These are phyloP conservation scores for Agonopterix heracliana DNA, from an alignment of 2,888 invertebrate genomes.

Conservation along the genomic window DNA sequence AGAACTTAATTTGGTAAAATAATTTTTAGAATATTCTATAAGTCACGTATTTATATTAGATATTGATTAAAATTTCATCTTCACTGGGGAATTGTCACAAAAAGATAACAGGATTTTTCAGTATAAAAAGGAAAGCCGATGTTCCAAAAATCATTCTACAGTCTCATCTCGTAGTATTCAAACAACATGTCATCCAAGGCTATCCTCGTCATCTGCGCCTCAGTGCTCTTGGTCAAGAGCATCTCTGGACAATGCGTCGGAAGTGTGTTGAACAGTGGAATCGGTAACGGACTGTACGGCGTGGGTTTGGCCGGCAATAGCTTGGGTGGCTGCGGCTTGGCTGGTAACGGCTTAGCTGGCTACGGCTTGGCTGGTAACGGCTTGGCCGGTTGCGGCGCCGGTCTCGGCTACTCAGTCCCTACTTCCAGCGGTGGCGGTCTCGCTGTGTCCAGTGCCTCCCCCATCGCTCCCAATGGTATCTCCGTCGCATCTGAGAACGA, in stretches of 20 bases:
- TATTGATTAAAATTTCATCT: not conserved
- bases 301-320: conserved; percentile 4
- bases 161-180: conserved; percentile 24
- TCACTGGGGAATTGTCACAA: not conserved
- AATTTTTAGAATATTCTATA: not conserved
- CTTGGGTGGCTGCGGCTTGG: not conserved
- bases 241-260: conserved; percentile 13
- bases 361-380: not conserved
- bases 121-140: not conserved
- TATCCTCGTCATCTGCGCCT: conserved; percentile 19
- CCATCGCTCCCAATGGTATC: conserved; percentile 31
- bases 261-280: not conserved
- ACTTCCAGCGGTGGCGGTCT: conserved; percentile 23
- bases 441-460: conserved; percentile 21
- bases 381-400: not conserved
- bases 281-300: not conserved
- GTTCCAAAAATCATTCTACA: not conserved
- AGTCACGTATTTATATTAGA: not conserved
- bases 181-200: conserved; percentile 20
- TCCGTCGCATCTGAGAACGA: conserved; percentile 37
- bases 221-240: conserved; percentile 19
- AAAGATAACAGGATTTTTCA: not conserved
- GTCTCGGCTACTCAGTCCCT: not conserved
- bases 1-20: not conserved
- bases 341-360: not conserved